Conservation (phyloP, 1,140 invertebrate genomes). For the Drosophila asahinai region DNA sequence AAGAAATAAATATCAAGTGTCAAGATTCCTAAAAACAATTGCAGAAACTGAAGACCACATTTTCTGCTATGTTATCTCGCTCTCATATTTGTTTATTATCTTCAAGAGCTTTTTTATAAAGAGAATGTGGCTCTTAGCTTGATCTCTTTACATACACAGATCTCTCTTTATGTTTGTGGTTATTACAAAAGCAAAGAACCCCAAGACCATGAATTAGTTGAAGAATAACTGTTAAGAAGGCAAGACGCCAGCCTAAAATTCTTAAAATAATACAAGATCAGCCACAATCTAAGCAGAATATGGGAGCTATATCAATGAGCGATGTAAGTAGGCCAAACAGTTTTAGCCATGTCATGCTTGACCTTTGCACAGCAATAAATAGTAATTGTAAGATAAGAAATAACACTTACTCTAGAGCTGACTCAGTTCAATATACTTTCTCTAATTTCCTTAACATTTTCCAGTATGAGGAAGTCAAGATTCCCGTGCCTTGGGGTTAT, state of each 20-base stretch:
- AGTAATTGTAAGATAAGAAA: background rate
- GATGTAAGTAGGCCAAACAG: conserved; percentile 46
- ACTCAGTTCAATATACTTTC: no score
- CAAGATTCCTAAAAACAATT: background rate
- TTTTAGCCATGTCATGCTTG: background rate
- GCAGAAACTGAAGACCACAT: background rate
- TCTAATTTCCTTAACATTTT: background rate
- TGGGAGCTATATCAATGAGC: conserved; percentile 60
- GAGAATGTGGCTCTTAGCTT: background rate
- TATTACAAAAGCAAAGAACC: background rate
- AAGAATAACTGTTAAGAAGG: background rate
- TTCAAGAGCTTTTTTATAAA: background rate
- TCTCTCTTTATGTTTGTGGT: background rate
- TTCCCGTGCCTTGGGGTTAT: conserved; percentile 88
- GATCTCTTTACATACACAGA: background rate
- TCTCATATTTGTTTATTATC: background rate
- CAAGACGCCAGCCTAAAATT: background rate
- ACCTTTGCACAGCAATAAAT: conserved; percentile 8
- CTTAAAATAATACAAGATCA: background rate
- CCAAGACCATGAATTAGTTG: background rate
- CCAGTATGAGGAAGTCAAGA: conserved; percentile 87
- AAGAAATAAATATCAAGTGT: no score
- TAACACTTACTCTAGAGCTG: background rate
- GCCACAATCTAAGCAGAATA: conserved; percentile 35
- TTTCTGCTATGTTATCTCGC: background rate